Conservation (phyloP, 53 echinoderm and acorn worm species). For the Holothuria scabra region DNA sequence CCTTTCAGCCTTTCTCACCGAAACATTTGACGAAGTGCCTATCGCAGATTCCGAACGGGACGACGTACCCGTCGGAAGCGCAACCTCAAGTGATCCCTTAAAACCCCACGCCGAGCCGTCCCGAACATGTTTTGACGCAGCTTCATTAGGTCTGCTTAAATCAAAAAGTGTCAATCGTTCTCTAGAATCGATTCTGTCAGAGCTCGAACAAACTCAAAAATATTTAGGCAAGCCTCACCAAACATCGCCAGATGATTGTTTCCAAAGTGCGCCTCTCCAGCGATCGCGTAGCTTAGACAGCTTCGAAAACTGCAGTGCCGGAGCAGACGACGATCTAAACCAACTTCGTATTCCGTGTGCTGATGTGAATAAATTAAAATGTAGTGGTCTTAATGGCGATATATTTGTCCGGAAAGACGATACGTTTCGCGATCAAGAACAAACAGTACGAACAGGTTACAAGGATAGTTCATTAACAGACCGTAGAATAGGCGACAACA, state of each 20-base stretch:
- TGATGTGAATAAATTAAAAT: conserved; percentile 44
- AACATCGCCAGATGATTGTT: neutral
- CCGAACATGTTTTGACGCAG: conserved; percentile 15
- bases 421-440: conserved; percentile 27
- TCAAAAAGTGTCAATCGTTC: conserved; percentile 40
- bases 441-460: conserved; percentile 23
- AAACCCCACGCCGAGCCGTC: neutral
- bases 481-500: neutral
- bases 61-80: neutral
- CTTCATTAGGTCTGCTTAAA: neutral
- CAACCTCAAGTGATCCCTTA: neutral
- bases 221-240: neutral
- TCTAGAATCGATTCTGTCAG: conserved; percentile 16
- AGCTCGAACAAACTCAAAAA: conserved; percentile 6
- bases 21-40: conserved; percentile 1
- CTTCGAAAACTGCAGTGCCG: neutral
- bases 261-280: conserved; percentile 49
- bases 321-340: neutral
- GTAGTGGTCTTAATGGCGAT: conserved; percentile 27
- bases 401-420: conserved; percentile 43
- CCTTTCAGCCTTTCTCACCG: conserved; percentile 60
- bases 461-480: conserved; percentile 31
- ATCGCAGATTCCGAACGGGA: neutral
- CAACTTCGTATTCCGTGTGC: conserved; percentile 4
- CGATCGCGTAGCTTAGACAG: conserved; percentile 19